phyloP scores from a whole-genome alignment of 2,888 invertebrate genomes.

The Eilema caniola region DNA sequence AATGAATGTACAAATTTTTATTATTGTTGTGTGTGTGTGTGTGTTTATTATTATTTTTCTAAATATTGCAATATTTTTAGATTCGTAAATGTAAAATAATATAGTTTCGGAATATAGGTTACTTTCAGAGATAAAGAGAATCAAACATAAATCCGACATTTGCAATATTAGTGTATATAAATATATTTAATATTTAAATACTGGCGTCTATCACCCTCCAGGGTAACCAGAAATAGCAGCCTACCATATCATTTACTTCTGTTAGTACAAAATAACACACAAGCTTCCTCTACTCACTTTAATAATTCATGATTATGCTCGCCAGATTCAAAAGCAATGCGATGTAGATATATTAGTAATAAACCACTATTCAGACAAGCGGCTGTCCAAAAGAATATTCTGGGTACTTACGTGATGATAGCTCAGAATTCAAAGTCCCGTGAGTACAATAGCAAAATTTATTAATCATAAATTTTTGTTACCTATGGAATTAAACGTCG shows the following conservation, averaged over 20 bases:
- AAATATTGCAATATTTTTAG: too few relatives aligned
- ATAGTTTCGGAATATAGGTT: too few relatives aligned
- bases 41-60: too few relatives aligned
- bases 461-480: conserved; percentile 21
- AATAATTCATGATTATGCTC: background rate
- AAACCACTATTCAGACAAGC: background rate
- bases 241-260: background rate
- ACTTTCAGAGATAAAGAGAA: too few relatives aligned
- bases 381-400: background rate
- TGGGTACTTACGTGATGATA: background rate
- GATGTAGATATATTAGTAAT: background rate
- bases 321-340: background rate
- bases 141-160: too few relatives aligned
- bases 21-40: too few relatives aligned
- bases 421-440: conserved; percentile 4
- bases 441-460: conserved; percentile 5
- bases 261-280: background rate
- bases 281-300: background rate
- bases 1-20: too few relatives aligned
- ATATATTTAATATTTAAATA: too few relatives aligned
- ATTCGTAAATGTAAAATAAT: too few relatives aligned
- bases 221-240: too few relatives aligned
- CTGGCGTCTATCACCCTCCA: background rate
- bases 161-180: too few relatives aligned
- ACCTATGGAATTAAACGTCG: conserved; percentile 8